A percentile compares a stretch with the other conserved stretches of the same genome.
Evolutionary conservation across 2,797 vertebrate species (phyloP).

Genomic region (Brachymystax lenok): DNA sequence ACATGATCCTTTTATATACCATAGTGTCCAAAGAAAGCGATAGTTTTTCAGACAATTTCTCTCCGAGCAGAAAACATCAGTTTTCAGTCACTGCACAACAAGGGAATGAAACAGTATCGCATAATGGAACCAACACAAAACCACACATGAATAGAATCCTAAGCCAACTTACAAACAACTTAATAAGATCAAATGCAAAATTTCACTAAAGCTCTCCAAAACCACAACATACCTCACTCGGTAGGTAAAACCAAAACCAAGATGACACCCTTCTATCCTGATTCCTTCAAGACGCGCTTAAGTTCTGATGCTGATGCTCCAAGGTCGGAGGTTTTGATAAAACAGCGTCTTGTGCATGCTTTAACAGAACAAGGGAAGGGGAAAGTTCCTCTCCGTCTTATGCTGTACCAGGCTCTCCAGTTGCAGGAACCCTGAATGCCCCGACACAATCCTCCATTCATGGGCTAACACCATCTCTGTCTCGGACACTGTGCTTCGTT

Average conservation of each 20-base stretch:
- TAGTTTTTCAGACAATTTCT: neutral
- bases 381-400: neutral
- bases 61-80: neutral
- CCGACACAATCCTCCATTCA: conserved; percentile 64
- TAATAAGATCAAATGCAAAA: neutral
- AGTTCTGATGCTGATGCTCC: neutral
- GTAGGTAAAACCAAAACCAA: neutral
- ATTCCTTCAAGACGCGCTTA: neutral
- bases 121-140: neutral
- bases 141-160: neutral
- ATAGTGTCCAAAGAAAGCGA: neutral
- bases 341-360: conserved; percentile 37
- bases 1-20: neutral
- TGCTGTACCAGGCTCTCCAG: conserved; percentile 61
- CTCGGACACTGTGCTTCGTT: neutral
- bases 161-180: neutral
- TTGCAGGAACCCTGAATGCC: conserved; percentile 43
- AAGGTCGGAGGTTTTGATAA: conserved; percentile 15
- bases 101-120: neutral
- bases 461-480: conserved; percentile 6
- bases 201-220: neutral
- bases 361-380: conserved; percentile 3
- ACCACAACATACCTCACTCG: conserved; percentile 8
- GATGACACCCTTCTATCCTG: neutral
- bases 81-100: neutral